phyloP scores from a whole-genome alignment of 1,140 invertebrate genomes.

The Brachionus rotundiformis region DNA sequence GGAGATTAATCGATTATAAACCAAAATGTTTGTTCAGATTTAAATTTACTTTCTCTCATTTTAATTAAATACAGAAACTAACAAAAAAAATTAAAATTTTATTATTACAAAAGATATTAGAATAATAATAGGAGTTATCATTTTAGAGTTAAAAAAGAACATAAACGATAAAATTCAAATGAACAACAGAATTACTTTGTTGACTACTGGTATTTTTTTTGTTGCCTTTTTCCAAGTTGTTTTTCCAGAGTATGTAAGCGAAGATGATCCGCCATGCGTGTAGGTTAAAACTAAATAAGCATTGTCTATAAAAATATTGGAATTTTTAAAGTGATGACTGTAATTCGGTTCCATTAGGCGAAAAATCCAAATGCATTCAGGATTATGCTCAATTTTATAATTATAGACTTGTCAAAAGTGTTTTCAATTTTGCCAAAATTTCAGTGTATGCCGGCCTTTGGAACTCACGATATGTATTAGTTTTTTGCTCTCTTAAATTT shows the following conservation, averaged over 20 bases:
- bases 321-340: constrained; percentile 9
- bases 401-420: constrained; percentile 24
- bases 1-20: neutral
- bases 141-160: neutral
- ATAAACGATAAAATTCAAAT: neutral
- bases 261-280: constrained; percentile 28
- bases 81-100: constrained; percentile 1
- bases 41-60: neutral
- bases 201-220: too few species aligned
- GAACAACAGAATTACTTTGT: neutral
- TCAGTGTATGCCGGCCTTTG: constrained; percentile 36
- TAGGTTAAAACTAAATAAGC: neutral
- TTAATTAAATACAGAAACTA: constrained; percentile 7
- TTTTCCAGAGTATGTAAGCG: constrained; percentile 34
- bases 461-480: constrained; percentile 29
- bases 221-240: neutral
- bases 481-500: neutral
- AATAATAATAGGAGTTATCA: neutral
- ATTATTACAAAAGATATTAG: neutral
- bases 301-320: neutral
- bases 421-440: constrained; percentile 42
- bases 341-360: neutral
- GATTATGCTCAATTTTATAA: constrained; percentile 28
- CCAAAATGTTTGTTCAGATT: neutral
- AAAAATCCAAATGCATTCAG: constrained; percentile 16